Conservation (phyloP, 2,113 vertebrate species). For the Pseudopodoces humilis region DNA sequence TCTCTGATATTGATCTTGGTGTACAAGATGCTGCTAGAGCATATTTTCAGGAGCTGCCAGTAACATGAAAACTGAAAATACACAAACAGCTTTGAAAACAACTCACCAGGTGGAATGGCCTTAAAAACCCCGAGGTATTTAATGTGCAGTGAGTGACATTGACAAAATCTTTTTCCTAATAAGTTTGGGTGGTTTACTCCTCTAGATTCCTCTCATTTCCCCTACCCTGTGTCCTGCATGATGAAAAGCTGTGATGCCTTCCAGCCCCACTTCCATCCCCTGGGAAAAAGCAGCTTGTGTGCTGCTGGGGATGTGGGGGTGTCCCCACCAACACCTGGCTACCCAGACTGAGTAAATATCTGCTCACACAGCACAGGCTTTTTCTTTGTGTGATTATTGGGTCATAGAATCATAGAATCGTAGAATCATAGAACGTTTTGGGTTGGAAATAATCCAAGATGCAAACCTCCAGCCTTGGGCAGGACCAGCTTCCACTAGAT, state of each 20-base stretch:
- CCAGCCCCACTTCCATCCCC: accelerated
- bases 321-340: accelerated
- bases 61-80: not conserved
- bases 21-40: not conserved
- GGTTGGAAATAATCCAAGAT: not conserved
- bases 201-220: not conserved
- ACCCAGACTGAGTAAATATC: accelerated
- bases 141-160: not conserved
- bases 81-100: slow-evolving; percentile 1
- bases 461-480: not conserved
- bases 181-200: not conserved
- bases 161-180: not conserved
- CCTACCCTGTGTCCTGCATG: accelerated
- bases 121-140: not conserved
- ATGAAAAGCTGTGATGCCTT: accelerated
- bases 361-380: not conserved
- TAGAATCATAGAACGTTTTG: not conserved
- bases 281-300: not conserved
- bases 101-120: not conserved
- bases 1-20: not conserved
- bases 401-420: not conserved
- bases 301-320: not conserved
- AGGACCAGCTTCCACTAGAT: not conserved
- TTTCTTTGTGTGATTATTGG: not conserved
- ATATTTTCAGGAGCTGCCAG: slow-evolving; percentile 17